A percentile compares a stretch with the other conserved stretches of the same genome.
phyloP scores from a whole-genome alignment of 2,113 vertebrate species.

The Cyanocitta stelleri region DNA sequence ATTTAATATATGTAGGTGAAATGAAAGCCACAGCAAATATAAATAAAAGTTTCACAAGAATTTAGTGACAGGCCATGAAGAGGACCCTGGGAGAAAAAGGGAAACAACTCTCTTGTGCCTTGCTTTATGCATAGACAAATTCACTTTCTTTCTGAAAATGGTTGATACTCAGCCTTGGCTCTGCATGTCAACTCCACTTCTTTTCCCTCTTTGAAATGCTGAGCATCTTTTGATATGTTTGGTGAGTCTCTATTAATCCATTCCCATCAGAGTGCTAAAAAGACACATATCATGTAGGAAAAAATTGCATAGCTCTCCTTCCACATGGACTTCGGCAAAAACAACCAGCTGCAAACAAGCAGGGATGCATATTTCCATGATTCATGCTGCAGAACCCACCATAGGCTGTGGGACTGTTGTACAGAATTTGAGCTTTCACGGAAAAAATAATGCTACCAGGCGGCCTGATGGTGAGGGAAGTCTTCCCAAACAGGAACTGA shows the following conservation, averaged over 20 bases:
- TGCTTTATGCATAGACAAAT: neutral
- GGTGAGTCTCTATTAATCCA: neutral
- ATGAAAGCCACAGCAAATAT: neutral
- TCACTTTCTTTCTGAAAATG: neutral
- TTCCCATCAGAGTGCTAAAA: neutral
- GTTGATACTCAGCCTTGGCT: neutral
- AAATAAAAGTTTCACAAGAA: neutral
- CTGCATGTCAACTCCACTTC: neutral
- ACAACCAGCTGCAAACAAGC: neutral
- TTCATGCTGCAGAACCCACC: slow-evolving; percentile 25
- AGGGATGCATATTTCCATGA: slow-evolving; percentile 26
- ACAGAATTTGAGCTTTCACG: slow-evolving; percentile 3
- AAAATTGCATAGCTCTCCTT: neutral
- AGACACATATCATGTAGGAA: neutral
- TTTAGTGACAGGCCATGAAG: neutral
- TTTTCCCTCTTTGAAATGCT: neutral
- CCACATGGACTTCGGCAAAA: neutral
- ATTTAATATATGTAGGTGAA: neutral
- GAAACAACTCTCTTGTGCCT: neutral
- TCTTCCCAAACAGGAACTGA: slow-evolving; percentile 53
- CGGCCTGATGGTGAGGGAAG: neutral
- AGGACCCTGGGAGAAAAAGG: neutral
- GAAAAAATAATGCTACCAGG: neutral
- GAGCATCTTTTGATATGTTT: neutral
- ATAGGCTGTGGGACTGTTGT: neutral